Evolutionary conservation across 2,888 invertebrate species (phyloP).

Genomic region (Leucozona laternaria): DNA sequence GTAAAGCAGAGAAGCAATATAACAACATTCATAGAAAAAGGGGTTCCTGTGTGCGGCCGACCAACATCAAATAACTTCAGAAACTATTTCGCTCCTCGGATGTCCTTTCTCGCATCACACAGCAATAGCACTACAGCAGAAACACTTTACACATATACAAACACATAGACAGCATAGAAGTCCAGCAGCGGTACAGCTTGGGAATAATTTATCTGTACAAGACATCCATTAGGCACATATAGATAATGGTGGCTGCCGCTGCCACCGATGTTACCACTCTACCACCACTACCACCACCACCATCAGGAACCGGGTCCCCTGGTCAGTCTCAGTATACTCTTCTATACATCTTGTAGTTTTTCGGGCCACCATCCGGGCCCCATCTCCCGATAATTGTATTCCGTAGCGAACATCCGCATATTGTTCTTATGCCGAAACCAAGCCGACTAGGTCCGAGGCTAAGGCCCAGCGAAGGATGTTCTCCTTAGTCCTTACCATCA

Average conservation of each 20-base stretch:
- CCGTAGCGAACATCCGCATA: constrained; percentile 72
- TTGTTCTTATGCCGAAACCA: constrained; percentile 68
- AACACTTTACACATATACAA: constrained; percentile 3
- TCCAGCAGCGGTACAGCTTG: constrained; percentile 60
- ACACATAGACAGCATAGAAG: constrained; percentile 25
- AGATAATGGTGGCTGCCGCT: constrained; percentile 71
- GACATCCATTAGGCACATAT: constrained; percentile 75
- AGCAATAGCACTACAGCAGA: constrained; percentile 17
- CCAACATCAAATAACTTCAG: constrained; percentile 76
- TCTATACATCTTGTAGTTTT: constrained; percentile 70
- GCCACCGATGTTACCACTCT: constrained; percentile 62
- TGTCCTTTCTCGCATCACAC: constrained; percentile 70
- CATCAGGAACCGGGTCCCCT: neutral
- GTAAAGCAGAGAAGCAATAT: constrained; percentile 19
- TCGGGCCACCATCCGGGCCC: constrained; percentile 40
- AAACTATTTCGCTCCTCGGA: constrained; percentile 75
- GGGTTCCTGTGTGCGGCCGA: constrained; percentile 71
- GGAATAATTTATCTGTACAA: constrained; percentile 75
- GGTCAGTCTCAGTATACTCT: constrained; percentile 58
- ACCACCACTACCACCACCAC: constrained; percentile 32
- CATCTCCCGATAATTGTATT: constrained; percentile 58
- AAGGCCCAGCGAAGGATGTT: constrained; percentile 70
- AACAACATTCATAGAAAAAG: constrained; percentile 68
- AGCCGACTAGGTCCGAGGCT: constrained; percentile 23
- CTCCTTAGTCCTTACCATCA: constrained; percentile 61